Conservation (phyloP, 2,888 invertebrate genomes). For the Pollenia amentaria region DNA sequence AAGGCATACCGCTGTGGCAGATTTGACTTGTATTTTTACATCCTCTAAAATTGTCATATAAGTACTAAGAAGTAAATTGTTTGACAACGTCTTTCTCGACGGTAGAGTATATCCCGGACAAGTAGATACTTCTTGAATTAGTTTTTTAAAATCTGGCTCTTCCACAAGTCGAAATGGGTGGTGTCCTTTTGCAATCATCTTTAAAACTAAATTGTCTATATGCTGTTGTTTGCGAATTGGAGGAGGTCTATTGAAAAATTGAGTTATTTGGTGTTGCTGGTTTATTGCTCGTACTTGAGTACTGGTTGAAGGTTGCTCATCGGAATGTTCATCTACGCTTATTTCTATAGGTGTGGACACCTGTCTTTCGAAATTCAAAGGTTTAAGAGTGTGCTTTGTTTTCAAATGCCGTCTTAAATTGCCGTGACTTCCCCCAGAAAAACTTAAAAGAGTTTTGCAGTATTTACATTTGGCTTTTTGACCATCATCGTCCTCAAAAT, state of each 20-base stretch:
- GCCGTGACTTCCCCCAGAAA: conserved; percentile 12
- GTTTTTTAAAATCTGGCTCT: conserved; percentile 7
- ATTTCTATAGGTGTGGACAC: too few species aligned
- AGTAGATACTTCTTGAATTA: neutral
- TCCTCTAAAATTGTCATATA: too few species aligned
- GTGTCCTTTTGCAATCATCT: conserved; percentile 2
- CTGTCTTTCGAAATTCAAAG: too few species aligned
- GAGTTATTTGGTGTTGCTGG: too few species aligned
- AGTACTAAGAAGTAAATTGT: neutral
- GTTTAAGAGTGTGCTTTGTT: conserved; percentile 18
- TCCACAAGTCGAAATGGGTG: conserved; percentile 1
- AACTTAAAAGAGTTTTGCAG: conserved; percentile 23
- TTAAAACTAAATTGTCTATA: too few species aligned
- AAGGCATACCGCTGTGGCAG: conserved; percentile 12
- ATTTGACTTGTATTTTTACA: neutral
- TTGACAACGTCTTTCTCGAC: neutral
- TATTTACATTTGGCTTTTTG: conserved; percentile 62
- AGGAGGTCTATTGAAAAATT: too few species aligned
- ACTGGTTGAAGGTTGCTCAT: too few species aligned
- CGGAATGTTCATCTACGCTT: too few species aligned
- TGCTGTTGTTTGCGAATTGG: too few species aligned
- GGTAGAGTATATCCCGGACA: conserved; percentile 1
- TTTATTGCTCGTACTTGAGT: too few species aligned
- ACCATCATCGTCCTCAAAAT: conserved; percentile 29
- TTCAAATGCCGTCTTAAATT: too few species aligned